These are phyloP conservation scores for Pseudoatta argentina DNA, from an alignment of 1,140 invertebrate genomes.

Conservation along the genomic window DNA sequence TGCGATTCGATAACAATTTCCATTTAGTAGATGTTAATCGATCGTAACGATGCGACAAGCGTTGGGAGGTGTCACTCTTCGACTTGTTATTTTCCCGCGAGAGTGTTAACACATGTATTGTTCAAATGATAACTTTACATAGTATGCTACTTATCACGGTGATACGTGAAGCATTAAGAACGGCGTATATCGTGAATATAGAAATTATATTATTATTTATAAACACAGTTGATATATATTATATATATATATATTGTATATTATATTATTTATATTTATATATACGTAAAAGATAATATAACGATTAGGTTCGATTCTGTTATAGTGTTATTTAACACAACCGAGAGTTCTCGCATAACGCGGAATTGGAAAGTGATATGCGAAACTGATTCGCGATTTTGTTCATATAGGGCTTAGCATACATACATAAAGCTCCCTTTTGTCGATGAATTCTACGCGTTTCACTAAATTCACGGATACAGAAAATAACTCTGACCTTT, in stretches of 20 bases:
- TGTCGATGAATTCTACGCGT: slow-evolving; percentile 39
- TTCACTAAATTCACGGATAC: slow-evolving; percentile 44
- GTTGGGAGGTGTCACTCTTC: slow-evolving; percentile 28
- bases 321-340: slow-evolving; percentile 20
- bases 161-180: background rate
- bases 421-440: background rate
- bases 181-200: slow-evolving; percentile 44
- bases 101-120: slow-evolving; percentile 44
- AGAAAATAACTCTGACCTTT: slow-evolving; percentile 62
- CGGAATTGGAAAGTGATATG: slow-evolving; percentile 24
- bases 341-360: background rate
- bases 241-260: slow-evolving; percentile 45
- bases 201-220: slow-evolving; percentile 60
- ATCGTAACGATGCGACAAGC: slow-evolving; percentile 10
- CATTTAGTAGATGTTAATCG: slow-evolving; percentile 14
- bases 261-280: slow-evolving; percentile 50
- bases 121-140: slow-evolving; percentile 38
- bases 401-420: background rate
- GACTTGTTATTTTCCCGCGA: slow-evolving; percentile 39
- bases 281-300: slow-evolving; percentile 28
- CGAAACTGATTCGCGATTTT: slow-evolving; percentile 40
- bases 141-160: slow-evolving; percentile 36
- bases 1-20: slow-evolving; percentile 24
- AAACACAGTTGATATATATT: slow-evolving; percentile 40
- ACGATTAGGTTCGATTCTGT: slow-evolving; percentile 40